Evolutionary conservation across 2,113 vertebrate genomes (phyloP).

Genomic region (Copsychus sechellarum): DNA sequence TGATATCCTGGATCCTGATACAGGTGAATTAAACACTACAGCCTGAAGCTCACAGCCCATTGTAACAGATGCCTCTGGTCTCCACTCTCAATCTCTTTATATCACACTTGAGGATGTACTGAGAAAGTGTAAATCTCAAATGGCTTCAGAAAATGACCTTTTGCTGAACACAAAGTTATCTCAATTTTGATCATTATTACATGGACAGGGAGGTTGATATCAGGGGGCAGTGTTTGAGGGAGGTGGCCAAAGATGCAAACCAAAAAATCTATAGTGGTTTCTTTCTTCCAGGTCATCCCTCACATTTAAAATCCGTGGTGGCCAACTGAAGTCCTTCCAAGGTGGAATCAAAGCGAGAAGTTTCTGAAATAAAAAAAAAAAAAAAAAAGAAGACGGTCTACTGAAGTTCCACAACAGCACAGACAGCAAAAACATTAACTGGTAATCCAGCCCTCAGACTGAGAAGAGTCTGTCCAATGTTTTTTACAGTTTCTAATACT

Average conservation of each 20-base stretch:
- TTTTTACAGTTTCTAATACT: background rate
- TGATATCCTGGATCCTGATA: background rate
- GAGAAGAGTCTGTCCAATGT: background rate
- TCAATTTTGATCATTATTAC: conserved; percentile 6
- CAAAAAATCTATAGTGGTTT: background rate
- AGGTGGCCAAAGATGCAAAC: background rate
- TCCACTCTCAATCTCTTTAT: background rate
- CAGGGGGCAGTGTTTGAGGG: rapidly evolving
- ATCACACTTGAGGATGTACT: background rate
- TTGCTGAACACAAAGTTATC: background rate
- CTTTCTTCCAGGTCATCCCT: background rate
- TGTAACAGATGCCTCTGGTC: background rate
- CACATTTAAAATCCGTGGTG: background rate
- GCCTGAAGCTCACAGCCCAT: background rate
- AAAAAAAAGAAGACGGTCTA: background rate
- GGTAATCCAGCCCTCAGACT: background rate
- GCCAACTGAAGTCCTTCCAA: background rate
- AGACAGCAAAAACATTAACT: background rate
- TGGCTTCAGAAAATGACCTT: background rate
- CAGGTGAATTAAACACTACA: background rate
- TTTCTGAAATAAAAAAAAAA: conserved; percentile 46
- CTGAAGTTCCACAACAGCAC: background rate
- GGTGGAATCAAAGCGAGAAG: background rate
- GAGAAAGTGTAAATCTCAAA: background rate
- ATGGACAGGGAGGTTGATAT: background rate